Percentiles rank a stretch among this genome's conserved stretches.
Conservation (phyloP, 2,888 invertebrate genomes). For the Syritta pipiens region DNA sequence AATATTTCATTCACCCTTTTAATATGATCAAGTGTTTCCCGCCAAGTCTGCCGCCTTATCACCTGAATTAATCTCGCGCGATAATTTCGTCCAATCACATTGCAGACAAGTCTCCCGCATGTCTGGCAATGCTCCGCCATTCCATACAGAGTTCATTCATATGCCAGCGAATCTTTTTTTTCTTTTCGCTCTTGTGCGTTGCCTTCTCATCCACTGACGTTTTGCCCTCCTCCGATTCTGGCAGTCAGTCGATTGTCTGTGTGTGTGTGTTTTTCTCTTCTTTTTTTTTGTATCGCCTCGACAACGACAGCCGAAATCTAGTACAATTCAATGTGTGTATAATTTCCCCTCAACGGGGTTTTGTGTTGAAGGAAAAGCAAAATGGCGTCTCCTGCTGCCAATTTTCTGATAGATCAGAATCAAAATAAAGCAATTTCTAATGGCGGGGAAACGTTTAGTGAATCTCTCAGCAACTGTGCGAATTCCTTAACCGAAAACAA, state of each 20-base stretch:
- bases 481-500: slow-evolving; percentile 67
- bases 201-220: slow-evolving; percentile 45
- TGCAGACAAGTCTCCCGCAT: no score
- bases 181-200: slow-evolving; percentile 16
- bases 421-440: slow-evolving; percentile 79
- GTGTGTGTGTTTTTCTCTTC: background rate
- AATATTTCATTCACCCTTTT: no score
- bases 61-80: no score
- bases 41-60: no score
- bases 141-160: slow-evolving; percentile 22
- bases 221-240: no score
- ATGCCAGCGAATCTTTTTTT: slow-evolving; percentile 51
- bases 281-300: no score
- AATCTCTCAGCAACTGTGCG: slow-evolving; percentile 70
- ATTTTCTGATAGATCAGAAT: slow-evolving; percentile 79
- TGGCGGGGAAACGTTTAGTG: slow-evolving; percentile 71
- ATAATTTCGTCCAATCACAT: no score
- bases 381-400: slow-evolving; percentile 78
- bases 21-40: no score
- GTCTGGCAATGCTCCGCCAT: slow-evolving; percentile 22
- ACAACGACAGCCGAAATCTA: slow-evolving; percentile 36
- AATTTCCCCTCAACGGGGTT: slow-evolving; percentile 52
- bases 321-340: slow-evolving; percentile 40
- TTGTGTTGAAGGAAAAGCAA: slow-evolving; percentile 69
- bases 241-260: background rate